Percentiles rank a stretch among this genome's conserved stretches.
These are phyloP conservation scores for Lycodopsis pacificus DNA, from an alignment of 2,797 vertebrate species.

Conservation along the genomic window DNA sequence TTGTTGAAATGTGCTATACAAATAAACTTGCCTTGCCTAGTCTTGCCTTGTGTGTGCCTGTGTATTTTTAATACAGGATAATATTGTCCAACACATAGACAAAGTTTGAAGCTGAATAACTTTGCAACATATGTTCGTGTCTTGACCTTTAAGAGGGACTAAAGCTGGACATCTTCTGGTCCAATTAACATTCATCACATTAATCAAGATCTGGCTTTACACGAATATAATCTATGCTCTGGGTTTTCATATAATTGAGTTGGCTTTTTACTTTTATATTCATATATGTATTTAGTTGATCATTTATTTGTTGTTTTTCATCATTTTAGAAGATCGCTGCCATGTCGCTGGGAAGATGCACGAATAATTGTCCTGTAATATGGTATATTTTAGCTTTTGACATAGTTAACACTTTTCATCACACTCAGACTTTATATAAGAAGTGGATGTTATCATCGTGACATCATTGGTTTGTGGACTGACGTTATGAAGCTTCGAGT, in stretches of 20 bases:
- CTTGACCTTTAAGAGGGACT: conserved; percentile 10
- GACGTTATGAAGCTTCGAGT: too few relatives aligned
- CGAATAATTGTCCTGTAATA: background rate
- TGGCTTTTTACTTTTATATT: background rate
- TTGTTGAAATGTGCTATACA: too few relatives aligned
- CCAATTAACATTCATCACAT: conserved; percentile 32
- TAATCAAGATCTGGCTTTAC: background rate
- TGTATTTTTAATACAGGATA: background rate
- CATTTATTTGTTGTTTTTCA: background rate
- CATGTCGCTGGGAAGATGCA: background rate
- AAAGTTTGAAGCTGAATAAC: background rate
- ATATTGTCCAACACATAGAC: background rate
- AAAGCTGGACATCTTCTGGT: background rate
- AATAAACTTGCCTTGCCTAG: too few relatives aligned
- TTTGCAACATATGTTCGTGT: background rate
- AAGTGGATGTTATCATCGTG: too few relatives aligned
- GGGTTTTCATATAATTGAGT: background rate
- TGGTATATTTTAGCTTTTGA: background rate
- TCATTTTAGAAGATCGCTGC: background rate
- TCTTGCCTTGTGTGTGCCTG: too few relatives aligned
- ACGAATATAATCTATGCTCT: background rate
- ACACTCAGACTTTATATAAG: too few relatives aligned
- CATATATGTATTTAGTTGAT: rapidly evolving
- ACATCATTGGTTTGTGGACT: too few relatives aligned
- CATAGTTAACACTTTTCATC: too few relatives aligned